Evolutionary conservation across 2,888 invertebrate genomes (phyloP), one percentile per base, ranked within the genome.

Genomic region (Girardia tigrina): DNA sequence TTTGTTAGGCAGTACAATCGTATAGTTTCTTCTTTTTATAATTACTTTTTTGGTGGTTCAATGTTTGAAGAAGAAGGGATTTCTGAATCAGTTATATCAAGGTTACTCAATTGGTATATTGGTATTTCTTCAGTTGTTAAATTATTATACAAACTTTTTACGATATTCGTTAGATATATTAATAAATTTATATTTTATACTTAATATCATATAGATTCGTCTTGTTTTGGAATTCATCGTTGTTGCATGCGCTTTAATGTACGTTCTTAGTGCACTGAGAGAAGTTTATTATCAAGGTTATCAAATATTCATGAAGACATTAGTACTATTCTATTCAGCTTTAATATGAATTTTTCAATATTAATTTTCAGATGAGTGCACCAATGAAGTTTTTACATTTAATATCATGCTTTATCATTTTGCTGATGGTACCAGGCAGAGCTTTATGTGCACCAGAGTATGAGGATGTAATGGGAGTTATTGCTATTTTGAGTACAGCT

Each of bases 401-500:
- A 76, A 88, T 92, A 81, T 94, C 97, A 0, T 94, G 94, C 81
- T 88, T 91, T 75, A 87, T 95, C 77, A 90, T 94, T 87, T 86
- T 93, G 82, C 86, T 89, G 16, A 89, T 94, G 83, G 91, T 94
- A 14, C 89, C 90, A 77, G 84, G 95, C 74, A 86, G 97, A 77
- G 86, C 94, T 23, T 88, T 90, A 78, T 90, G 91, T 76, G 90
- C 90, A 83, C 69, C 75, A 2, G 42, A 75, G 26, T 88, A 90
- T 73, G 95, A 97, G 84, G 95, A 97, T 82, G 89, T 91, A 78
- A 88, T 94, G 0, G 91, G 92, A 0, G 90, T 95, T 0, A 88
- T 92, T 77, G 92, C 94, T 16, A 94, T 95, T 90, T 86, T 97
- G 29, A 91, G 92, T 14, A 95, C 94, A 0, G 91, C 94, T 0